Conservation (phyloP, 2,113 vertebrate species). For the Centrocercus urophasianus region DNA sequence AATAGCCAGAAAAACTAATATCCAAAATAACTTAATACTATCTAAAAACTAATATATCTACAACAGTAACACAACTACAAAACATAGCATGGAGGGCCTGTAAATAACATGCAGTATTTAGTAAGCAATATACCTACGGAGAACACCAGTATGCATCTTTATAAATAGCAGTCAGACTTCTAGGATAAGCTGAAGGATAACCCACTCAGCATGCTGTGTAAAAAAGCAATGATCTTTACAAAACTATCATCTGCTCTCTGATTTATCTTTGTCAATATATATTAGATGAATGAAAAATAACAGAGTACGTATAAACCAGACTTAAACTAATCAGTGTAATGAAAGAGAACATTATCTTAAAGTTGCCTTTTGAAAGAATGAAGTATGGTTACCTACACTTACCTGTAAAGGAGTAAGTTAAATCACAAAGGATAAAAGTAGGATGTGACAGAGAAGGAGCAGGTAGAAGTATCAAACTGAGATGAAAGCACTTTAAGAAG, state of each 20-base stretch:
- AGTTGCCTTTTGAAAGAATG: neutral
- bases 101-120: neutral
- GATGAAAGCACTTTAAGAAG: neutral
- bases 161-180: neutral
- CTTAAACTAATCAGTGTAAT: neutral
- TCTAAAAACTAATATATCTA: neutral
- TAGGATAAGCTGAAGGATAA: neutral
- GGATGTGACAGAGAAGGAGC: neutral
- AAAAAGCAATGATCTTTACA: neutral
- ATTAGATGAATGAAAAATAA: neutral
- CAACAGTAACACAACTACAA: neutral
- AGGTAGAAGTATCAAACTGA: neutral
- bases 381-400: neutral
- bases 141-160: neutral
- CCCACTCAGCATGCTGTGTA: neutral
- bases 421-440: neutral
- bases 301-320: neutral
- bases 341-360: neutral
- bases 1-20: neutral
- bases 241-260: neutral
- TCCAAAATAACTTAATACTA: neutral
- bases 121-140: neutral
- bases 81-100: neutral
- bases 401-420: neutral
- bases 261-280: neutral